Base-by-base conservation (phyloP, 2,113 vertebrate genomes). In the Petromus typicus region DNA sequence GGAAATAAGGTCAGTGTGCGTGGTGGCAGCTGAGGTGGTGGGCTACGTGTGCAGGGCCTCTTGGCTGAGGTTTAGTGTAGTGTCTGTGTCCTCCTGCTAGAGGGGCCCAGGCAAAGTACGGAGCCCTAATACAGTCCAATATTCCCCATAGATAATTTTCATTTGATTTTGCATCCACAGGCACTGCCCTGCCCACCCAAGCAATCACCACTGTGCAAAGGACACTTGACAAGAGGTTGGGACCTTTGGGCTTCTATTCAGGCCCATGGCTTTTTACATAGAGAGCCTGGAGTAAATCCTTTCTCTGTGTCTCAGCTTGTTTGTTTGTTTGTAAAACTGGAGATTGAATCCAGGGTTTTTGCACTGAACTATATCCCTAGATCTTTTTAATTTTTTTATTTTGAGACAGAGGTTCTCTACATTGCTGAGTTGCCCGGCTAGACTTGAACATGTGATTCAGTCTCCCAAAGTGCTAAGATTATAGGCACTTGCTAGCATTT, bases 1-100 rank as follows among this genome's bases (percentile, higher is more conserved):
- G 76, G 89, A 98, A 98, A 96, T 64, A 95, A 97, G 97, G 92
- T 96, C 96, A 97, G 94, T 2, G 69, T 3, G 3, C n/a, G 0
- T 11, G 40, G 76, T 1, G 14, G 81, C 43, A 73, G 67, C 85
- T 66, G 79, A 30, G 48, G 37, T 32, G 54, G 56, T 1, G 11
- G 54, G 22, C 0, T 0, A 75, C 2, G 48, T 45, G 32, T 34
- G 30, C 34, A 0, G 40, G 37, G 14, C 57, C 78, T 30, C 37
- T 69, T 23, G 3, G 51, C 5, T 27, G 40, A 48, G 69, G 43
- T 14, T 73, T 32, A 10, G 48, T 92, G 69, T 32, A 20, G 61
- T 0, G 20, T 16, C 37, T 0, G 0, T 56, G 69, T 91, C 51
- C 25, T 95, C 56, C 63, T 88, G 64, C 22, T 73, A 27, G 43